These are phyloP conservation scores for Lycia hirtaria DNA, from an alignment of 2,888 invertebrate species.

Conservation along the genomic window DNA sequence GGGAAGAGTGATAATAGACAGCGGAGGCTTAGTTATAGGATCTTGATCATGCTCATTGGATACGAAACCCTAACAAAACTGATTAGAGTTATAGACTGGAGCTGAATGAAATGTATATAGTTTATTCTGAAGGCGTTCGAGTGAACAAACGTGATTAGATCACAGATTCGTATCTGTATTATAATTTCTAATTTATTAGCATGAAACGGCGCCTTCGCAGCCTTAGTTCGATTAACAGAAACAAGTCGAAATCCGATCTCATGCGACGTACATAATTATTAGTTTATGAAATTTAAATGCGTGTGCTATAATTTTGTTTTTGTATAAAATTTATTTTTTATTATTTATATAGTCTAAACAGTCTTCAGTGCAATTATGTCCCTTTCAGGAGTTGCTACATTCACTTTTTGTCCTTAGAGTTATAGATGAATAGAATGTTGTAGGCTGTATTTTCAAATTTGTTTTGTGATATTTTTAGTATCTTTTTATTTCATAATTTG, in stretches of 20 bases:
- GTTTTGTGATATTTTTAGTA: no score
- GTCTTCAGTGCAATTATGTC: no score
- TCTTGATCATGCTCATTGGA: not conserved
- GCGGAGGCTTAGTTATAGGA: not conserved
- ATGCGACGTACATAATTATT: not conserved
- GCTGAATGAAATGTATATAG: conserved; percentile 1
- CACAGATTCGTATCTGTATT: not conserved
- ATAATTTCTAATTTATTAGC: not conserved
- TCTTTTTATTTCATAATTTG: no score
- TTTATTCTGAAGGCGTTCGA: not conserved
- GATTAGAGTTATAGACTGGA: not conserved
- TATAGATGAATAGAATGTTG: no score
- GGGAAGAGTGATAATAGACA: no score
- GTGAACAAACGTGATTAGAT: conserved; percentile 4
- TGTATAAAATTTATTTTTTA: no score
- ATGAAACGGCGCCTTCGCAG: not conserved
- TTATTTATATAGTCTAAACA: no score
- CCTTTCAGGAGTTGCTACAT: no score
- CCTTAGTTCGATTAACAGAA: not conserved
- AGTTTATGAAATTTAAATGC: not conserved
- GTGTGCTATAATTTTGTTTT: no score
- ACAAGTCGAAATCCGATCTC: not conserved
- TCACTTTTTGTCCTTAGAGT: no score
- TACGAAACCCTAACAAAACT: not conserved
- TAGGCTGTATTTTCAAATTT: no score